phyloP scores from a whole-genome alignment of 2,888 invertebrate genomes.

The Geophilus truncorum region DNA sequence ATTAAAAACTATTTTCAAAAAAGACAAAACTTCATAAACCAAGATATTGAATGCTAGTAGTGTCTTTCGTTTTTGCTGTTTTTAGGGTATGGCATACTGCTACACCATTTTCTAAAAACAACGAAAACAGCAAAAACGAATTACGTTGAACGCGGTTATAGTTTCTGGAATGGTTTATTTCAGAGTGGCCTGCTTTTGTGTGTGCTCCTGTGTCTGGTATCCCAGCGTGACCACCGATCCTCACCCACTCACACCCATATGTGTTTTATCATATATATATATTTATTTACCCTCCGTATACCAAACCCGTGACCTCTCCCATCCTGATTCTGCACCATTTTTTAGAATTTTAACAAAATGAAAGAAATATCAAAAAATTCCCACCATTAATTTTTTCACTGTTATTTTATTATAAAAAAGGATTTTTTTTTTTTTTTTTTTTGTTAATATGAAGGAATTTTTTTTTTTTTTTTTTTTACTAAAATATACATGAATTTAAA shows the following conservation, averaged over 20 bases:
- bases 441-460: no score
- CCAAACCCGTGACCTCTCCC: not conserved
- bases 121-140: no score
- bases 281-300: no score
- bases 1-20: no score
- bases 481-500: not conserved
- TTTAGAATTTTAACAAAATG: not conserved
- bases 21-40: no score
- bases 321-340: not conserved
- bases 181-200: conserved; percentile 27
- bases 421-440: no score
- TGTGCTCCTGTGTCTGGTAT: conserved; percentile 34
- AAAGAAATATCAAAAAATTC: not conserved
- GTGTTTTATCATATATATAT: not conserved
- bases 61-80: no score
- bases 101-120: no score
- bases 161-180: not conserved
- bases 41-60: no score
- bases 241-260: conserved; percentile 3
- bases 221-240: conserved; percentile 30
- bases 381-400: not conserved
- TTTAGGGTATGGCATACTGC: no score
- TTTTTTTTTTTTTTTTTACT: no score
- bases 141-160: no score
- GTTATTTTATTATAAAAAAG: not conserved